Evolutionary conservation across 2,888 invertebrate species (phyloP).

Genomic region (Orthosia incerta): DNA sequence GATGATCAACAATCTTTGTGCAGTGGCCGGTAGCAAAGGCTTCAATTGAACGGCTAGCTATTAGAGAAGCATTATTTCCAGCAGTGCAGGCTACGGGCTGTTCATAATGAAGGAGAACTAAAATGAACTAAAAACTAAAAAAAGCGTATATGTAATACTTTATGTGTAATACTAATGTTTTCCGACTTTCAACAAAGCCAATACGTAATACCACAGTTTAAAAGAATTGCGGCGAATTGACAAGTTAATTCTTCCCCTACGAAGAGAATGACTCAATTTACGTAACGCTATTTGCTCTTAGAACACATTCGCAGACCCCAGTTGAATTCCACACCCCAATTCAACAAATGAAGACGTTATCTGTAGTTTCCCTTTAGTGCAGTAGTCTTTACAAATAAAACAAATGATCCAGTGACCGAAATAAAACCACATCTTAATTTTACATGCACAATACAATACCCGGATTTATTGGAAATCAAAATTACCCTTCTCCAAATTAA

Average conservation of each 20-base stretch:
- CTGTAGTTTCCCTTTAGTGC: not conserved
- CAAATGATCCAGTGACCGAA: not conserved
- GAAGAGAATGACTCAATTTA: slow-evolving; percentile 42
- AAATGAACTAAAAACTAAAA: too few relatives aligned
- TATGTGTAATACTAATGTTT: too few relatives aligned
- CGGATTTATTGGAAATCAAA: not conserved
- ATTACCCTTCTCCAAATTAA: not conserved
- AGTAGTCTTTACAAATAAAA: not conserved
- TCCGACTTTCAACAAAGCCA: not conserved
- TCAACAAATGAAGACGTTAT: slow-evolving; percentile 37
- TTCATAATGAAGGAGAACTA: not conserved
- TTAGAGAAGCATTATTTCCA: not conserved
- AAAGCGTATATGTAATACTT: not conserved
- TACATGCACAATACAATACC: not conserved
- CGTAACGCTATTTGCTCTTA: slow-evolving; percentile 41
- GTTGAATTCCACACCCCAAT: slow-evolving; percentile 39
- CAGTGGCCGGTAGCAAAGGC: too few relatives aligned
- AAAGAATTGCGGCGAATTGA: slow-evolving; percentile 2
- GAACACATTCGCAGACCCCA: slow-evolving; percentile 40
- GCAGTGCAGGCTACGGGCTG: not conserved
- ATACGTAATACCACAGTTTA: not conserved
- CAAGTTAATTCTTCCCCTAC: slow-evolving; percentile 29
- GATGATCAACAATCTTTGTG: too few relatives aligned
- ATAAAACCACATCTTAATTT: not conserved
- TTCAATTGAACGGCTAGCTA: too few relatives aligned